A percentile compares a stretch with the other conserved stretches of the same genome.
These are phyloP conservation scores for Colaptes auratus DNA, from an alignment of 2,113 vertebrate species.

Conservation along the genomic window DNA sequence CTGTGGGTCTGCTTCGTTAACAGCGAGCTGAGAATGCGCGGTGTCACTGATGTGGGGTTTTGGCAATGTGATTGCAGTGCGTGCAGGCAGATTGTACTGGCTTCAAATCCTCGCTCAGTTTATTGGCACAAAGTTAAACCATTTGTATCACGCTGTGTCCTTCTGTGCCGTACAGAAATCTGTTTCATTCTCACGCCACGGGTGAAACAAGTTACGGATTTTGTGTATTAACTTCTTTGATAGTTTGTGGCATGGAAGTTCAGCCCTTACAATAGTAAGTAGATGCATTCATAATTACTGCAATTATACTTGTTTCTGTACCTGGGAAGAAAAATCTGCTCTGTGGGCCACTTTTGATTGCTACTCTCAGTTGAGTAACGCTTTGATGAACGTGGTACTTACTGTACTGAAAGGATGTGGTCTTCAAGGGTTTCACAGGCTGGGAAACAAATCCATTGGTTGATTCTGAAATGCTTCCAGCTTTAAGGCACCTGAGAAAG, in stretches of 20 bases:
- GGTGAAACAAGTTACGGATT: neutral
- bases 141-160: neutral
- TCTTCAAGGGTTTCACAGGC: neutral
- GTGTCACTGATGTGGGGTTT: neutral
- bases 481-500: neutral
- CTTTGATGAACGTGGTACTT: neutral
- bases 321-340: neutral
- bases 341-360: neutral
- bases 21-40: neutral
- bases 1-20: neutral
- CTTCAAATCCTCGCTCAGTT: neutral
- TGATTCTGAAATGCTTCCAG: neutral
- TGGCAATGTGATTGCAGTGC: rapidly evolving
- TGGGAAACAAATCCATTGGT: neutral
- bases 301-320: neutral
- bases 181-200: rapidly evolving
- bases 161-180: neutral
- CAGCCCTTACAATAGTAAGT: neutral
- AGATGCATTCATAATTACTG: neutral
- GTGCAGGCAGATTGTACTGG: neutral
- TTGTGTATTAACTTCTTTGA: neutral
- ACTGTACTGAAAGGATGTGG: neutral
- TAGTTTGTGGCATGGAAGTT: neutral
- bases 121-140: neutral
- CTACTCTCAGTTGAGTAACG: neutral